Percentiles rank a stretch among this genome's conserved stretches.
These are phyloP conservation scores for Spicauda simplicius DNA, from an alignment of 2,888 invertebrate genomes.

Conservation along the genomic window DNA sequence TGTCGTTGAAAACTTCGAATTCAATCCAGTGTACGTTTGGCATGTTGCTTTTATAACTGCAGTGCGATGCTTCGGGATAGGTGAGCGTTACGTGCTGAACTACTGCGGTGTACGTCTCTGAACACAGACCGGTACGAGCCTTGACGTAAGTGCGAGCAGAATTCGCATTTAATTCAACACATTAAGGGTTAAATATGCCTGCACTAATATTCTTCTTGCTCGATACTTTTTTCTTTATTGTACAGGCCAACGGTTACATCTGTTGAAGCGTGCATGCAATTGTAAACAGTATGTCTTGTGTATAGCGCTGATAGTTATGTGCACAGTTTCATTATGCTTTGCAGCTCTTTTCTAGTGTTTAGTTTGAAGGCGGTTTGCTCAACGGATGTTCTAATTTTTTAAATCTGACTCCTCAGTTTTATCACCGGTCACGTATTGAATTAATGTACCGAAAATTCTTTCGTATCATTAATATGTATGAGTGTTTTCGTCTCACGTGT, in stretches of 20 bases:
- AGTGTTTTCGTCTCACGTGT: neutral
- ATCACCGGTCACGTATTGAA: slow-evolving; percentile 29
- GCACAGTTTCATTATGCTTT: slow-evolving; percentile 33
- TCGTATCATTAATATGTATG: neutral
- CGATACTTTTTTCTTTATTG: neutral
- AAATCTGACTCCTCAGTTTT: slow-evolving; percentile 34
- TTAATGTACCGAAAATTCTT: slow-evolving; percentile 26
- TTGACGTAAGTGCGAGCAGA: neutral
- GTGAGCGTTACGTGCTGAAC: slow-evolving; percentile 45
- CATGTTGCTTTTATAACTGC: slow-evolving; percentile 43
- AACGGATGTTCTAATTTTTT: slow-evolving; percentile 31
- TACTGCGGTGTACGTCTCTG: slow-evolving; percentile 40
- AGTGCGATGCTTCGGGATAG: slow-evolving; percentile 43
- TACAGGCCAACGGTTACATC: slow-evolving; percentile 37
- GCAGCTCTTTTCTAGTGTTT: slow-evolving; percentile 34
- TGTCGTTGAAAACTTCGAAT: slow-evolving; percentile 33
- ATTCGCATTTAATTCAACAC: neutral
- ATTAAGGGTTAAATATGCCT: neutral
- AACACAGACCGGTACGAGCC: neutral
- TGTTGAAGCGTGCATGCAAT: slow-evolving; percentile 40
- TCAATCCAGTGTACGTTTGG: slow-evolving; percentile 37
- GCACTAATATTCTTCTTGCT: neutral
- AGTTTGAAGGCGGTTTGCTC: slow-evolving; percentile 33
- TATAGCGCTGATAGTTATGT: slow-evolving; percentile 38
- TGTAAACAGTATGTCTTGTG: slow-evolving; percentile 39